Evolutionary conservation across 2,888 invertebrate genomes (phyloP), one percentile per base, ranked within the genome.

Genomic region (Pemphredon lugubris): DNA sequence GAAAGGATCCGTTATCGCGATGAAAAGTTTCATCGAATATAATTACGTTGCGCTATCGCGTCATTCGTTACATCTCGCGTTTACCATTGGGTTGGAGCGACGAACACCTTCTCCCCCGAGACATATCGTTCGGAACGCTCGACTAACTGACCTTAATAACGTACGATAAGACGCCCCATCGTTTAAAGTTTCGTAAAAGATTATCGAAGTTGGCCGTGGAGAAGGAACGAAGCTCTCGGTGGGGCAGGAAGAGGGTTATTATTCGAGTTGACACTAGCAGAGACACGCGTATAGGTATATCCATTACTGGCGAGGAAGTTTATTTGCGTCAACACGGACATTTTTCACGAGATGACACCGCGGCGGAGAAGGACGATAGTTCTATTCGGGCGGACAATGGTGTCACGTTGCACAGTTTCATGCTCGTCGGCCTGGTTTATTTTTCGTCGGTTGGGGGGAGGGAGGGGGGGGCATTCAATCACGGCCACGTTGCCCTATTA

Each of bases 231-330:
- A n/a, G n/a, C n/a, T n/a, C n/a, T n/a, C n/a, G n/a, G n/a, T n/a
- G 18, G 16, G 18, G 2, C 14, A 7, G n/a, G 18, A 16, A 42
- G 20, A 42, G 6, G 40, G 16, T 42, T 18, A 16, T 42, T 42
- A 16, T 20, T 42, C 40, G 40, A 11, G 45, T 48, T 40, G 47
- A 30, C 26, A 48, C 30, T 4, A 37, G 34, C 37, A 45, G 70
- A 51, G 60, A 60, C 58, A 44, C 14, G 13, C 47, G 30, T 58
- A 44, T 54, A 54, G 51, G 50, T 71, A 67, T 80, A 82, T 83
- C 76, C 80, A 83, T 84, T 84, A 80, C 73, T 53, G 70, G 74
- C 67, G 72, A 74, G 74, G 75, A 82, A 82, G 73, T 84, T 84
- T 84, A 84, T 84, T 82, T 83, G 71, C 78, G 72, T 60, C 59